Conservation (phyloP, 2,888 invertebrate genomes). For the Drosophila fungiperda region DNA sequence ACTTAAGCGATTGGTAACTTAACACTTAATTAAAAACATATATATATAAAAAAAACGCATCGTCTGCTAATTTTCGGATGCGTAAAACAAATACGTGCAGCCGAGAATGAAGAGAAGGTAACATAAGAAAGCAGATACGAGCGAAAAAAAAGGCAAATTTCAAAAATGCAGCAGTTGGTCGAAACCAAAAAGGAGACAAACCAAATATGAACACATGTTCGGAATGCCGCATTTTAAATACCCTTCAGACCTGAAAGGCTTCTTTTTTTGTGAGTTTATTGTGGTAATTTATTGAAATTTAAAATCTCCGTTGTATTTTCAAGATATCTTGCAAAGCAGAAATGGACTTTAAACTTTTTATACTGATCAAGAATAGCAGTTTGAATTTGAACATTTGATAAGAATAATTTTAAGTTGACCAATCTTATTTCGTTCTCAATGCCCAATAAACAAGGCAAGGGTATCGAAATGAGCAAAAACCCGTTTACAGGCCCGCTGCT, state of each 20-base stretch:
- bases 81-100: conserved; percentile 63
- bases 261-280: not conserved
- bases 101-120: conserved; percentile 3
- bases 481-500: conserved; percentile 58
- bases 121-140: conserved; percentile 23
- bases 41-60: not conserved
- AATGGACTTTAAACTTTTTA: not conserved
- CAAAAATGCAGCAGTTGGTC: conserved; percentile 56
- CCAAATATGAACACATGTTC: not conserved
- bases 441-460: conserved; percentile 16
- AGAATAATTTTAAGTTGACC: not conserved
- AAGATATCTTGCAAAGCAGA: not conserved
- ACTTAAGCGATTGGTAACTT: conserved; percentile 65
- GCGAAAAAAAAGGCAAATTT: conserved; percentile 6
- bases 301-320: not conserved
- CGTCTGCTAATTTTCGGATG: conserved; percentile 65
- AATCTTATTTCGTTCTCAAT: not conserved
- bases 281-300: not conserved
- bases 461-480: conserved; percentile 27
- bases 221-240: not conserved
- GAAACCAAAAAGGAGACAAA: conserved; percentile 3
- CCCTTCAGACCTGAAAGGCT: not conserved
- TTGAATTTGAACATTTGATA: not conserved
- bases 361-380: not conserved
- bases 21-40: conserved; percentile 73